Conservation (phyloP, 1,140 invertebrate genomes). For the Choristoneura fumiferana region DNA sequence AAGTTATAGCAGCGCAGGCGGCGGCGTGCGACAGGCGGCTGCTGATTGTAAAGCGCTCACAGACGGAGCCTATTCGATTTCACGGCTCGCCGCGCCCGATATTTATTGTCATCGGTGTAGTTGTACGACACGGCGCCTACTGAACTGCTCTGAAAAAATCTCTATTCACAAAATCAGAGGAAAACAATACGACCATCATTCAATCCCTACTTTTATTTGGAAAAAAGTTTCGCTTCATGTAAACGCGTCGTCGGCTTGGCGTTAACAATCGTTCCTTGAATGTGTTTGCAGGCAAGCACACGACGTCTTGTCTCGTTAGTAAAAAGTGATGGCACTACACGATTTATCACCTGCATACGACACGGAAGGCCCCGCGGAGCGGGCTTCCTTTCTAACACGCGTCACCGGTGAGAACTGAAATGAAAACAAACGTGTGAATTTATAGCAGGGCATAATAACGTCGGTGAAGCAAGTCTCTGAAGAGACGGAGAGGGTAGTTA, state of each 20-base stretch:
- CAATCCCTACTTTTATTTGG: conserved; percentile 42
- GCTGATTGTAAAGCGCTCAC: conserved; percentile 76
- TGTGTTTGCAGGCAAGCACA: conserved; percentile 47
- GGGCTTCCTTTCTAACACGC: conserved; percentile 47
- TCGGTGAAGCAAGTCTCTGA: conserved; percentile 21
- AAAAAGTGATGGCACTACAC: conserved; percentile 65
- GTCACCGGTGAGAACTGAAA: conserved; percentile 44
- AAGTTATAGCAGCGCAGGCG: conserved; percentile 55
- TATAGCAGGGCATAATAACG: conserved; percentile 24
- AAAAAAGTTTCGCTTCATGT: conserved; percentile 28
- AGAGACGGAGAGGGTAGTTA: conserved; percentile 10
- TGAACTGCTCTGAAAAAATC: conserved; percentile 73
- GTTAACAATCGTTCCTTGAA: conserved; percentile 53
- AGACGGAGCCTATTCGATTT: conserved; percentile 77
- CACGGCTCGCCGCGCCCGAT: conserved; percentile 73
- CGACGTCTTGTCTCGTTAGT: conserved; percentile 74
- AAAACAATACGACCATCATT: conserved; percentile 62
- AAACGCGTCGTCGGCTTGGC: conserved; percentile 31
- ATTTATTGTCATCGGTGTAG: conserved; percentile 77
- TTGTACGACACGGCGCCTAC: conserved; percentile 73
- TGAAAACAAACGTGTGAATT: conserved; percentile 46
- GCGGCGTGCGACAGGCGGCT: conserved; percentile 64
- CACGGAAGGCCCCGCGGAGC: conserved; percentile 40
- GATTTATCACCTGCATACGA: conserved; percentile 74
- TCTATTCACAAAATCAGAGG: conserved; percentile 66